Percentiles rank a stretch among this genome's conserved stretches.
These are phyloP conservation scores for Silurus asotus DNA, from an alignment of 2,113 vertebrate species.

Conservation along the genomic window DNA sequence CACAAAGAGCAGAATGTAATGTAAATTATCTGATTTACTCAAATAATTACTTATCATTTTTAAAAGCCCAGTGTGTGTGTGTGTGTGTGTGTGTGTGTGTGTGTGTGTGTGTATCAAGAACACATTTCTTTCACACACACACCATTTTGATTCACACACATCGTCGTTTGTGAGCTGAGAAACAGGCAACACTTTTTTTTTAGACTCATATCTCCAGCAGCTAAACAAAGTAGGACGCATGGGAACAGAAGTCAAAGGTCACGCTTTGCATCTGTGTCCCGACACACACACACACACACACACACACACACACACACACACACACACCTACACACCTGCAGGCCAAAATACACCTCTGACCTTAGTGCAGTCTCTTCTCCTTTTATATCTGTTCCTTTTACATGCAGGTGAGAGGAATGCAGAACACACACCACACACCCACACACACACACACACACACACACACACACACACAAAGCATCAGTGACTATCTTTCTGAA, in stretches of 20 bases:
- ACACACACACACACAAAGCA: slow-evolving; percentile 4
- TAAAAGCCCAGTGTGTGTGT: no score
- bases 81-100: no score
- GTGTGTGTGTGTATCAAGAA: no score
- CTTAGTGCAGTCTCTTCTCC: not conserved
- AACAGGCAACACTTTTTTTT: not conserved
- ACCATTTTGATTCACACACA: not conserved
- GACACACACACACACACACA: slow-evolving; percentile 11
- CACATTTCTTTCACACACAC: not conserved
- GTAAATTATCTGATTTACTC: no score
- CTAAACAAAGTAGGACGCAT: slow-evolving; percentile 25
- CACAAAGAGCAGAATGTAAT: no score
- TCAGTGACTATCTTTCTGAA: not conserved
- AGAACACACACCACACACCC: slow-evolving; percentile 5
- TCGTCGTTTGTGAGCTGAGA: not conserved
- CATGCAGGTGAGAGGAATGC: slow-evolving; percentile 26
- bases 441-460: slow-evolving; percentile 7
- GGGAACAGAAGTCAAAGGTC: slow-evolving; percentile 27
- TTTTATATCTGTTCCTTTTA: slow-evolving; percentile 22
- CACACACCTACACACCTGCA: slow-evolving; percentile 37
- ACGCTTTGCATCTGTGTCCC: slow-evolving; percentile 15
- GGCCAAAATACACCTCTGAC: slow-evolving; percentile 12
- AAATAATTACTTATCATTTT: no score
- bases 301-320: slow-evolving; percentile 31
- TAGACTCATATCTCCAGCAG: not conserved